phyloP scores from a whole-genome alignment of 1,140 invertebrate genomes.

The Hestina assimilis region DNA sequence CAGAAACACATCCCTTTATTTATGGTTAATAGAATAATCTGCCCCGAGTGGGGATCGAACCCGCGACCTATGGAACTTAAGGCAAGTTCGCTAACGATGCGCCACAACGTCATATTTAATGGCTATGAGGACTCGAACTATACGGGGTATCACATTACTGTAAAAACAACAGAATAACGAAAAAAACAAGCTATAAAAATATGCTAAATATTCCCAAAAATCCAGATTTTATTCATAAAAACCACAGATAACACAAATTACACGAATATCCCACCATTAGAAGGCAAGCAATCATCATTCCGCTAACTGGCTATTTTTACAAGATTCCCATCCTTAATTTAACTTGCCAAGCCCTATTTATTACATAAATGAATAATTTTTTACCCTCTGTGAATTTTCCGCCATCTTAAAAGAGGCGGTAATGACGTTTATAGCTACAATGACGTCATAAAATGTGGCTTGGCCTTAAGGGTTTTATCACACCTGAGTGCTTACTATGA shows the following conservation, averaged over 20 bases:
- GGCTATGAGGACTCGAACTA: too few species aligned
- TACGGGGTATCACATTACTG: too few species aligned
- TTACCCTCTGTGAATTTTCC: constrained; percentile 44
- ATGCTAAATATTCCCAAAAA: too few species aligned
- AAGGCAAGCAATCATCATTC: constrained; percentile 18
- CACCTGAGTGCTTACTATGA: neutral
- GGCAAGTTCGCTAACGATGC: too few species aligned
- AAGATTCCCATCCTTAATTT: constrained; percentile 18
- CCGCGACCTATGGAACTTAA: too few species aligned
- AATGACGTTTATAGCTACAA: constrained; percentile 49
- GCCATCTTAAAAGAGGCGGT: constrained; percentile 38
- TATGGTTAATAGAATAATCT: too few species aligned
- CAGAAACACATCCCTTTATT: too few species aligned
- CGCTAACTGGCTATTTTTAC: constrained; percentile 25
- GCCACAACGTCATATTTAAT: too few species aligned
- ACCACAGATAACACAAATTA: neutral
- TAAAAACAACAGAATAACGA: too few species aligned
- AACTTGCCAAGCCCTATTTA: constrained; percentile 24
- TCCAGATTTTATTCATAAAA: too few species aligned
- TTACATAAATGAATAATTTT: constrained; percentile 44
- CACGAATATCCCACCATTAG: neutral
- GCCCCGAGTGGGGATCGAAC: too few species aligned
- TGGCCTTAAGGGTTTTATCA: neutral
- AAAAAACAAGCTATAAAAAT: neutral
- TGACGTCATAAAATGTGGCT: constrained; percentile 48